Conservation (phyloP, 2,797 vertebrate species). For the Gadopsis bispinosus region DNA sequence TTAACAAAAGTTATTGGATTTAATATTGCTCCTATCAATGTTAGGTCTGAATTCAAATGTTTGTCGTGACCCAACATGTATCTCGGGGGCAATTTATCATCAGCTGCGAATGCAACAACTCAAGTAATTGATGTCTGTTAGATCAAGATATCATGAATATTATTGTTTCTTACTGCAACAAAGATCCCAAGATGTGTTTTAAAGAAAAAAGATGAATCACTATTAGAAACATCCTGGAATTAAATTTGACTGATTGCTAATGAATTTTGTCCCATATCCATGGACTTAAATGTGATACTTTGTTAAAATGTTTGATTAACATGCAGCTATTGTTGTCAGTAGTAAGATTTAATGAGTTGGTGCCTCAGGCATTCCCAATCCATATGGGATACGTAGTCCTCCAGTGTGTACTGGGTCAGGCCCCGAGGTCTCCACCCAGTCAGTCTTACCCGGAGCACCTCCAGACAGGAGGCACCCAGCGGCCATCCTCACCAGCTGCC, state of each 20-base stretch:
- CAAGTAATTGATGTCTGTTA: neutral
- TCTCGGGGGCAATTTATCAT: conserved; percentile 12
- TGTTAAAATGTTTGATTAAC: neutral
- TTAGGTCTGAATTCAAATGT: neutral
- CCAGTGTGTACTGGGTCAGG: conserved; percentile 8
- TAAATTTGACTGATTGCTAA: conserved; percentile 20
- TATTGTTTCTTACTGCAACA: neutral
- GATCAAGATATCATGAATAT: conserved; percentile 5
- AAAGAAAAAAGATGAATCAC: neutral
- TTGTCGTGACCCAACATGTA: conserved; percentile 1
- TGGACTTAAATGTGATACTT: neutral
- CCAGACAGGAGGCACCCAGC: conserved; percentile 25
- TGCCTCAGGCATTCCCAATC: conserved; percentile 29
- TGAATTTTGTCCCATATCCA: neutral
- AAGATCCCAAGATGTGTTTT: conserved; percentile 7
- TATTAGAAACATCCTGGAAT: neutral
- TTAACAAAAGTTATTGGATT: neutral
- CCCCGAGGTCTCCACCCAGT: conserved; percentile 37
- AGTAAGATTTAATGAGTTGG: conserved; percentile 41
- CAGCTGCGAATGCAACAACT: neutral
- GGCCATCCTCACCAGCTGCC: conserved; percentile 57
- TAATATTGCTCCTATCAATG: conserved; percentile 6
- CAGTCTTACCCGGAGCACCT: conserved; percentile 34
- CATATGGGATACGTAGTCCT: conserved; percentile 41
- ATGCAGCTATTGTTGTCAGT: conserved; percentile 29